phyloP scores from a whole-genome alignment of 2,113 vertebrate species.

The Vicugna pacos region DNA sequence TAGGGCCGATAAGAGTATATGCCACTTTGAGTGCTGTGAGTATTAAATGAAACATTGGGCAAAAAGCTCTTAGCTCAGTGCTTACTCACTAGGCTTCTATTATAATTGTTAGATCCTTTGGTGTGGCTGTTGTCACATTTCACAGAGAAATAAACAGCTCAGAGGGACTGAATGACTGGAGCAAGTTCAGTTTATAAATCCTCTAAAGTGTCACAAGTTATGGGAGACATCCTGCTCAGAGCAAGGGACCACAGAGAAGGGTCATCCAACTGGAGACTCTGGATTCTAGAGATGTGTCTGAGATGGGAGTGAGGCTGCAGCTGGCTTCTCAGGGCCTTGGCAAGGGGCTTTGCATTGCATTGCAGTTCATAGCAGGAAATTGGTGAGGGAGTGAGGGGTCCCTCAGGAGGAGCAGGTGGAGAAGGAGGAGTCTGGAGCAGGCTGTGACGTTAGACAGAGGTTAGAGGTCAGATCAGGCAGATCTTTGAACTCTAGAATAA shows the following conservation, averaged over 20 bases:
- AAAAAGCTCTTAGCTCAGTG: not conserved
- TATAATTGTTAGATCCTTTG: not conserved
- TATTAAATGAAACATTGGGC: not conserved
- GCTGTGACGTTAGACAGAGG: not conserved
- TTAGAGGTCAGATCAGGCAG: not conserved
- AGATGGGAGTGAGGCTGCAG: not conserved
- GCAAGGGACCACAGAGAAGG: not conserved
- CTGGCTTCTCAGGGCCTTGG: not conserved
- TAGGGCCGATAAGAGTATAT: not conserved
- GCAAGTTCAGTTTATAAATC: not conserved
- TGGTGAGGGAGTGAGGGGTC: not conserved
- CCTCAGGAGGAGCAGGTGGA: not conserved
- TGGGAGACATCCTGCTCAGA: not conserved
- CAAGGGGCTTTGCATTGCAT: not conserved
- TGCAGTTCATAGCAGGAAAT: not conserved
- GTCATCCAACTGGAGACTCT: not conserved
- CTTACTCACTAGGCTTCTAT: not conserved
- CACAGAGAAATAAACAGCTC: not conserved
- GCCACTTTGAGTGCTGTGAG: not conserved
- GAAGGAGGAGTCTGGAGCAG: not conserved
- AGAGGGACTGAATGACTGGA: not conserved
- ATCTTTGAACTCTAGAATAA: not conserved
- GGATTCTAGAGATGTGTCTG: not conserved
- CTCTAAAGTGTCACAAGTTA: not conserved
- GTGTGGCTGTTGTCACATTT: not conserved